These are phyloP conservation scores for Bicyclus anynana DNA, from an alignment of 1,140 invertebrate genomes.

Conservation along the genomic window DNA sequence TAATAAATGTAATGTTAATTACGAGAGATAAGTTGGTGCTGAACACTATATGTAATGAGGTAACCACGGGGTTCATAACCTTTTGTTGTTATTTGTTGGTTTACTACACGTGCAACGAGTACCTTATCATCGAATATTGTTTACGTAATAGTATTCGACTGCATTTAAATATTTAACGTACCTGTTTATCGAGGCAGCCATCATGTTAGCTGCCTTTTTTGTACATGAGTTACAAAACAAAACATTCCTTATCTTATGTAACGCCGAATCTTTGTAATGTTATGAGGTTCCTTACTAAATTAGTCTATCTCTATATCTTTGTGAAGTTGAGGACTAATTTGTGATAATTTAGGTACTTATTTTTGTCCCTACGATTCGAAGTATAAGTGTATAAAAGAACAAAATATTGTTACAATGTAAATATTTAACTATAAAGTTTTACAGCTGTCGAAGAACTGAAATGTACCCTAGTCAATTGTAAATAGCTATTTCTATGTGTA, in stretches of 20 bases:
- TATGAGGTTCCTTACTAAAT: slow-evolving; percentile 61
- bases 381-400: slow-evolving; percentile 41
- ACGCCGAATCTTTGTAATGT: slow-evolving; percentile 34
- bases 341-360: slow-evolving; percentile 73
- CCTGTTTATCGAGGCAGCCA: slow-evolving; percentile 39
- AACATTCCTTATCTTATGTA: slow-evolving; percentile 52
- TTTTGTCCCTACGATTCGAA: slow-evolving; percentile 40
- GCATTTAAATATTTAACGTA: slow-evolving; percentile 40
- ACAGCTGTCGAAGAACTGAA: slow-evolving; percentile 70
- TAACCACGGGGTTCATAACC: slow-evolving; percentile 13
- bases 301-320: slow-evolving; percentile 32
- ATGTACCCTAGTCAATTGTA: slow-evolving; percentile 76
- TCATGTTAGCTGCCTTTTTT: slow-evolving; percentile 21
- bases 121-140: slow-evolving; percentile 30
- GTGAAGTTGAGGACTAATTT: slow-evolving; percentile 47
- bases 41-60: slow-evolving; percentile 26
- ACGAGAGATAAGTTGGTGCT: slow-evolving; percentile 49
- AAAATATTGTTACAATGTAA: slow-evolving; percentile 41
- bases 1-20: slow-evolving; percentile 20
- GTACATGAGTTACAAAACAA: slow-evolving; percentile 24
- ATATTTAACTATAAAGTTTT: slow-evolving; percentile 40
- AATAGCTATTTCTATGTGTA: slow-evolving; percentile 59
- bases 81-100: slow-evolving; percentile 19
- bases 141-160: slow-evolving; percentile 30
- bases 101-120: slow-evolving; percentile 45